These are phyloP conservation scores for Indicator indicator DNA, from an alignment of 2,113 vertebrate species.

Conservation along the genomic window DNA sequence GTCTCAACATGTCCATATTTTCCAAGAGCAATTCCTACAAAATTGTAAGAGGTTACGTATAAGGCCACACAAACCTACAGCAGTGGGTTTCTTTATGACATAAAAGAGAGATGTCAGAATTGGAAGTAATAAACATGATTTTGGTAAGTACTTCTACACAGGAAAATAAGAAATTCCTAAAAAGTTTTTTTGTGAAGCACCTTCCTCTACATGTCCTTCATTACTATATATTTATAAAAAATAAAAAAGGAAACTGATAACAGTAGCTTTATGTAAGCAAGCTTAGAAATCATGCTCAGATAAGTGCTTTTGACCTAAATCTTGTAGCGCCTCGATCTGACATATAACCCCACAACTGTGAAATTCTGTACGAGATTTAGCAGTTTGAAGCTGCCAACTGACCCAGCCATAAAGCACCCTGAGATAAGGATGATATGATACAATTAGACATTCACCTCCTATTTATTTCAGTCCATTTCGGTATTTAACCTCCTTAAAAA, in stretches of 20 bases:
- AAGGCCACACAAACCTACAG: slow-evolving; percentile 26
- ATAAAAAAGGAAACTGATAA: slow-evolving; percentile 76
- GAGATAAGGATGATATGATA: slow-evolving; percentile 83
- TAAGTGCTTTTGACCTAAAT: slow-evolving; percentile 86
- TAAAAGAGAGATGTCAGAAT: slow-evolving; percentile 40
- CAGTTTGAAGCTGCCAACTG: slow-evolving; percentile 81
- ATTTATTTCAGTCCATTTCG: slow-evolving; percentile 75
- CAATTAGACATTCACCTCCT: slow-evolving; percentile 82
- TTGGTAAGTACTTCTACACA: slow-evolving; percentile 37
- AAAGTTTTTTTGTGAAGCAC: slow-evolving; percentile 64
- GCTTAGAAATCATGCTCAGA: slow-evolving; percentile 82
- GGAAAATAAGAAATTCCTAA: slow-evolving; percentile 60
- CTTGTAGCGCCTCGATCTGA: slow-evolving; percentile 80
- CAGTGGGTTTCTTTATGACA: slow-evolving; percentile 22
- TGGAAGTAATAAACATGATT: slow-evolving; percentile 44
- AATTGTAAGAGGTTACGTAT: slow-evolving; percentile 54
- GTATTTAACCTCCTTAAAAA: slow-evolving; percentile 75
- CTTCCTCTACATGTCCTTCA: slow-evolving; percentile 51
- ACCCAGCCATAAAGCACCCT: slow-evolving; percentile 79
- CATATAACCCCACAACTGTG: slow-evolving; percentile 81
- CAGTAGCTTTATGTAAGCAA: slow-evolving; percentile 82
- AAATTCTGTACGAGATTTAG: slow-evolving; percentile 82
- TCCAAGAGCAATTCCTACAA: slow-evolving; percentile 42
- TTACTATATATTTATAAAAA: slow-evolving; percentile 73
- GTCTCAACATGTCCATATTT: slow-evolving; percentile 36